Evolutionary conservation across 2,888 invertebrate species (phyloP), one percentile per base, ranked within the genome.

Genomic region (Diadegma fenestrale): DNA sequence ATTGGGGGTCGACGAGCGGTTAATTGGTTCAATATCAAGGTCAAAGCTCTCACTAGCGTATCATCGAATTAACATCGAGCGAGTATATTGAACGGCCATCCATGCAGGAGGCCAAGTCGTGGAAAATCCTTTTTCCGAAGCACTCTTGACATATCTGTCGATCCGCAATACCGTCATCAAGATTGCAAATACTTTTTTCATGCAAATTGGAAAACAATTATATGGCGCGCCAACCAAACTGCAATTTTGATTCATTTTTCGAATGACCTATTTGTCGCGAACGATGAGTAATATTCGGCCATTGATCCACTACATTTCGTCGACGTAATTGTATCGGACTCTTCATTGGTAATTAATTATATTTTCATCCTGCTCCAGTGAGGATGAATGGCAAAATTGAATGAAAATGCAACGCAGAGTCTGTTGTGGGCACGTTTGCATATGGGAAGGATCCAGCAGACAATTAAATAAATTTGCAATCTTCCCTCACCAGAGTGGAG

Each of bases 11-110:
- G 89, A 91, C 89, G 92, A 88, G 90, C 92, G 93, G 92, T 90
- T 94, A 93, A 94, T 94, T 93, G 93, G 91, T 93, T 89, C 93
- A 93, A 90, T 93, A 93, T 94, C 94, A 94, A 93, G 93, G 94
- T 92, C 92, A 90, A 92, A 92, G 80, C 82, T 91, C 91, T 90
- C 91, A 88, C 88, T 86, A 89, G 89, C 89, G 88, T 88, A 88
- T 93, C 92, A 93, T 93, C 91, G 91, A 91, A 93, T 93, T 93
- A 93, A 92, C 92, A 93, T 93, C 90, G 92, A 92, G 92, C 90
- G 91, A 91, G 88, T 90, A 88, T 89, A 91, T 71, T 22, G 6
- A 51, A 30, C 64, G 30, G n/a, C 14, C 19, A 33, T 33, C 8
- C n/a, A 48, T 7, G n/a, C n/a, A n/a, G n/a, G n/a, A 5, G 7